Base-by-base conservation (phyloP, 2,888 invertebrate species). In the Xanthorhoe designata region DNA sequence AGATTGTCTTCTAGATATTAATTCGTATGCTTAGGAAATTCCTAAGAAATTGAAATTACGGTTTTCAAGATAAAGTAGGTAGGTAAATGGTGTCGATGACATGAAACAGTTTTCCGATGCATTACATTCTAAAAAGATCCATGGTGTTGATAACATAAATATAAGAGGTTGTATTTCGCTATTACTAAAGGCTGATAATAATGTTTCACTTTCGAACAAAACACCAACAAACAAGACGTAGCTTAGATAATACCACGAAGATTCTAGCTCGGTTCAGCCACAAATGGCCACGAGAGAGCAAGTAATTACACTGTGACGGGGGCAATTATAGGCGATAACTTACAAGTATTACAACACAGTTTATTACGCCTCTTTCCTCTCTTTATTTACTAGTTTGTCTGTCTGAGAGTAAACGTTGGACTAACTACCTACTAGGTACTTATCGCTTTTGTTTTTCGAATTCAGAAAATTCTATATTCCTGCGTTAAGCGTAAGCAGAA, bases 251-350 rank as follows among this genome's bases (percentile, higher is more conserved):
- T 49, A 57, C 47, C 8, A 35, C 56, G 63, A 67, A 63, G 68
- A 64, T 57, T 53, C 60, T 60, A 60, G 56, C 56, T 50, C 45
- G 51, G 13, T 35, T 49, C 57, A 42, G 45, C 62, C 66, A 24
- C 63, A 67, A 66, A 67, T 63, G 66, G 67, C 59, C 15, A 18
- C 60, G 71, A 71, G 70, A 66, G 60, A 62, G 65, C 68, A 70
- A 70, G 66, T 75, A 70, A 73, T 71, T 64, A 73, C 71, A 68
- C 69, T 68, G 70, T 71, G 72, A 76, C 74, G 72, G 74, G 61
- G 74, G 69, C 72, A 74, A 75, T 77, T 75, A 75, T 70, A 68
- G 68, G 66, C 70, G 70, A 71, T 73, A 72, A 75, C 71, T 75
- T 74, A 72, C 73, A 70, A 72, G 71, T 75, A 68, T 75, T 77